Conservation (phyloP, 2,888 invertebrate genomes). For the Rhyacophila evoluta region DNA sequence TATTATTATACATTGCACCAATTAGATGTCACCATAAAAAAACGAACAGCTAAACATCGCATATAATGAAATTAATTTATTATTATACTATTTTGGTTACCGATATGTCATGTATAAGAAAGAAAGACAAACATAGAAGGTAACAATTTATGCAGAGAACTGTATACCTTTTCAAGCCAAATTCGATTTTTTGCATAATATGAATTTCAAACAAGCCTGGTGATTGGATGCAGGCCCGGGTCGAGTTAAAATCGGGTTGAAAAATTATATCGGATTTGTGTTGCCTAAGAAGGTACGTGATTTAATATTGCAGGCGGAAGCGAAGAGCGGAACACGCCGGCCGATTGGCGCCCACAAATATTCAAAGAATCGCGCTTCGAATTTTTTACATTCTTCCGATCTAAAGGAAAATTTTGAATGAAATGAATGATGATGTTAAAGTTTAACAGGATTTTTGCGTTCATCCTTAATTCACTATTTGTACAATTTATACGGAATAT, state of each 20-base stretch:
- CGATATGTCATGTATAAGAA: no score
- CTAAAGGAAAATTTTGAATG: not conserved
- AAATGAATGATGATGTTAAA: not conserved
- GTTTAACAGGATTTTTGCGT: not conserved
- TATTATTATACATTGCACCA: no score
- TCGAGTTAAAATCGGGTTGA: slow-evolving; percentile 1
- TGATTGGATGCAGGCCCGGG: not conserved
- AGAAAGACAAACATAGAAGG: no score
- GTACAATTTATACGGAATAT: no score
- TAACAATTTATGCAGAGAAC: not conserved
- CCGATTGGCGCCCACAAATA: not conserved
- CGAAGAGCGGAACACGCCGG: not conserved
- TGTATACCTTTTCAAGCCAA: not conserved
- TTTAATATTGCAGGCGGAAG: slow-evolving; percentile 26
- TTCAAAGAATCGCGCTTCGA: slow-evolving; percentile 2
- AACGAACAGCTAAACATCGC: no score
- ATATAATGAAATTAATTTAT: no score
- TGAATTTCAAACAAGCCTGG: not conserved
- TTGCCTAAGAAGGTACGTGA: slow-evolving; percentile 13
- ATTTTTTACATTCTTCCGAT: not conserved
- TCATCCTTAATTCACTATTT: no score
- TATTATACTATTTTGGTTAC: no score
- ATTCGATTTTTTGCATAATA: not conserved
- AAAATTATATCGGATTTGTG: slow-evolving; percentile 25
- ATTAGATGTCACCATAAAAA: no score